Conservation (phyloP, 2,113 vertebrate genomes). For the Hipposideros armiger region DNA sequence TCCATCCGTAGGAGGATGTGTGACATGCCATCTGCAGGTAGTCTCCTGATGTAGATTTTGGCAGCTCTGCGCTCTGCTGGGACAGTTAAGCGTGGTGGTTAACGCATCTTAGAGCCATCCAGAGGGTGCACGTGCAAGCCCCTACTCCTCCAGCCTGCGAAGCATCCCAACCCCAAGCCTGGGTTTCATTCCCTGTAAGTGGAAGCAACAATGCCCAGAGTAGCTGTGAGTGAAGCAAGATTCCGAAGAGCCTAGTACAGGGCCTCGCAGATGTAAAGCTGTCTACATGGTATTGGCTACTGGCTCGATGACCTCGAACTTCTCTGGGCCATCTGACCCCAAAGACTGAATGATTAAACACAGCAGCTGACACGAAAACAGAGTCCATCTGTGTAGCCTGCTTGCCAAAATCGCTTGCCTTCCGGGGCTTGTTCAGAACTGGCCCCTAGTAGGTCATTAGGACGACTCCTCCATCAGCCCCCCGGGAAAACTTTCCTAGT, state of each 20-base stretch:
- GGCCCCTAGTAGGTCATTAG: background rate
- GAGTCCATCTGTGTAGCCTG: background rate
- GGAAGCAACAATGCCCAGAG: accelerated
- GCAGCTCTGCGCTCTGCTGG: background rate
- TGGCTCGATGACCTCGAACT: background rate
- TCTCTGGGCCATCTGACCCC: background rate
- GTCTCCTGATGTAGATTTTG: background rate
- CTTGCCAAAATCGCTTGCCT: background rate
- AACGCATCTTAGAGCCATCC: accelerated
- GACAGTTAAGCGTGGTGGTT: accelerated
- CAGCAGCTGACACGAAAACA: accelerated
- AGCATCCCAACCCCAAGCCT: accelerated
- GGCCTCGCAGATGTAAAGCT: background rate
- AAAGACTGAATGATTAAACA: background rate
- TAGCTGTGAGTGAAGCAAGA: background rate
- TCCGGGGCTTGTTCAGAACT: background rate
- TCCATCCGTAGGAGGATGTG: background rate
- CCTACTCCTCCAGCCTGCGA: background rate
- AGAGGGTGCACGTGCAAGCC: background rate
- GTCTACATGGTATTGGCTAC: background rate
- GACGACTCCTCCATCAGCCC: background rate
- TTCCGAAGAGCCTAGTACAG: too few species aligned
- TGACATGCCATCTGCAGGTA: accelerated
- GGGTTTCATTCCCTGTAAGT: accelerated
- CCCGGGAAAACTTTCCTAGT: background rate